These are phyloP conservation scores for Hyla sarda DNA, from an alignment of 2,113 vertebrate genomes.

Conservation along the genomic window DNA sequence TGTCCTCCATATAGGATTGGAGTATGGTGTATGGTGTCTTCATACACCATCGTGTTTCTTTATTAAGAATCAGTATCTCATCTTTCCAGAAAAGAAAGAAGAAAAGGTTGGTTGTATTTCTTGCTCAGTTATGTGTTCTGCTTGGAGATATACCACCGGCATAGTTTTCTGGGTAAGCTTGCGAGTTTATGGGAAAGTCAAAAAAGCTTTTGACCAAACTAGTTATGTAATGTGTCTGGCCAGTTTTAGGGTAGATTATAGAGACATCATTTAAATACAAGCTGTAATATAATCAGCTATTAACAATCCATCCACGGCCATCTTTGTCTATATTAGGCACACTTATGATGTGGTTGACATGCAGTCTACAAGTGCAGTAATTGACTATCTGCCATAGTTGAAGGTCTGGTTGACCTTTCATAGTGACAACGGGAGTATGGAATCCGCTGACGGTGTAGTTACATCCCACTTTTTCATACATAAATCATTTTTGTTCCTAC, in stretches of 20 bases:
- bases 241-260: neutral
- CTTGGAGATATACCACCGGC: neutral
- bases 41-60: too few relatives aligned
- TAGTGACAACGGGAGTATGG: constrained; percentile 1
- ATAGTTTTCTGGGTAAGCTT: neutral
- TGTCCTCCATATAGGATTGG: too few relatives aligned
- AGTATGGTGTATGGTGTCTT: too few relatives aligned
- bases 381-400: constrained; percentile 46
- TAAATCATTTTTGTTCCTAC: constrained; percentile 49
- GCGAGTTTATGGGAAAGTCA: neutral
- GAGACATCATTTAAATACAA: neutral
- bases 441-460: constrained; percentile 44
- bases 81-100: too few relatives aligned
- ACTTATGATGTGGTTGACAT: constrained; percentile 29
- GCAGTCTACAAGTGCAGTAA: constrained; percentile 36
- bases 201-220: neutral
- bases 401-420: constrained; percentile 52
- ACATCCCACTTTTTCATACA: constrained; percentile 41
- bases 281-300: neutral
- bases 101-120: neutral
- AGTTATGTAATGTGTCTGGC: neutral
- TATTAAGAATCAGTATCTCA: too few relatives aligned
- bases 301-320: neutral
- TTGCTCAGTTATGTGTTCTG: neutral
- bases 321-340: constrained; percentile 21